Base-by-base conservation (phyloP, 2,888 invertebrate genomes). In the Malthinus flaveolus region DNA sequence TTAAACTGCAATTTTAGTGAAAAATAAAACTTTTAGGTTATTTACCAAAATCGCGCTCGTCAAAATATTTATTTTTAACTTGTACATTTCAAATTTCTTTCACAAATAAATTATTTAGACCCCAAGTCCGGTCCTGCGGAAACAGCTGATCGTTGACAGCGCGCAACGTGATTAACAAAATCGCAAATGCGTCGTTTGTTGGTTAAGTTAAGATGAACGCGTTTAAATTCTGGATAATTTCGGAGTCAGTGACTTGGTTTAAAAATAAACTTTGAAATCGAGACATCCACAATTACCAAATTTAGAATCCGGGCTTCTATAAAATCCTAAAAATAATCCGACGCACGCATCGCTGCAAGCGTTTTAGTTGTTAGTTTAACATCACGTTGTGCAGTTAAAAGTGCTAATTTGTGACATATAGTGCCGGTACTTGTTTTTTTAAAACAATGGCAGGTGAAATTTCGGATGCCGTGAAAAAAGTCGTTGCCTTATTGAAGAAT, bases 381-480 rank as follows among this genome's bases (percentile, higher is more conserved):
- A 31, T 50, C 32, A 39, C 32, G 15, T 44, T 15, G 62, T 62
- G 52, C 15, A 15, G 15, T 15, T 42, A 42, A 23, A 12, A 15
- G 23, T 42, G 13, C 23, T 15, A 15, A 15, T 7, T n/a, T 23
- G 23, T 23, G 9, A 42, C 15, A 12, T 15, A 42, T 11, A 42
- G 39, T 42, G 39, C 13, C 39, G 39, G 23, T 23, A 23, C 5
- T 23, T 23, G 23, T 23, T 23, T 23, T 23, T 23, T 23, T n/a
- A n/a, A 39, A 57, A 64, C 50, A 56, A 77, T 77, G 78, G 73
- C 78, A 67, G 78, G 76, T 52, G 75, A 79, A 68, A 83, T 91
- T 77, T 88, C 92, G 65, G 93, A 93, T 72, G 85, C 89, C 62
- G 90, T 95, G 63, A 87, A 90, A 78, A 92, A 93, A 83, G 93